Percentiles rank a stretch among this genome's conserved stretches.
Conservation (phyloP, 2,888 invertebrate species). For the Lycophotia porphyrea region DNA sequence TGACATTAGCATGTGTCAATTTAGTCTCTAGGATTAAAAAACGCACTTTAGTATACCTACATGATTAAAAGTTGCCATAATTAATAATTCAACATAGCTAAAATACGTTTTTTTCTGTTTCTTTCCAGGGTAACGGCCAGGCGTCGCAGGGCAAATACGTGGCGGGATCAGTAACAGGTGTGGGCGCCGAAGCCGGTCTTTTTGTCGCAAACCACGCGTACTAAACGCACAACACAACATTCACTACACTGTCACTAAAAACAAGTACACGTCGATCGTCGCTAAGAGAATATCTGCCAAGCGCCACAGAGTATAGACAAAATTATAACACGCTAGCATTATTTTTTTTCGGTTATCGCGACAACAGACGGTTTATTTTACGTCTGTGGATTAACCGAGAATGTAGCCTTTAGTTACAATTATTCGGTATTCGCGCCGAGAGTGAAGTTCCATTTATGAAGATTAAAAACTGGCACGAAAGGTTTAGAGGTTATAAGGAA, state of each 20-base stretch:
- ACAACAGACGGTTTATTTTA: slow-evolving; percentile 1
- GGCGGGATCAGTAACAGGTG: slow-evolving; percentile 95
- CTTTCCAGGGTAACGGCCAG: slow-evolving; percentile 96
- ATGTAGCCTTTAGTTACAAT: slow-evolving; percentile 25
- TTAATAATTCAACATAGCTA: background rate
- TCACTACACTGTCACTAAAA: slow-evolving; percentile 55
- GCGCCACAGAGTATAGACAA: slow-evolving; percentile 46
- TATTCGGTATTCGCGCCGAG: slow-evolving; percentile 24
- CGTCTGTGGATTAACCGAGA: slow-evolving; percentile 35
- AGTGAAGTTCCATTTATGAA: slow-evolving; percentile 46
- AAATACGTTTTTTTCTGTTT: slow-evolving; percentile 38
- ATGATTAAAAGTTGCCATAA: background rate
- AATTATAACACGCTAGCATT: slow-evolving; percentile 46
- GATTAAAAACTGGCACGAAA: slow-evolving; percentile 51
- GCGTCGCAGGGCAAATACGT: slow-evolving; percentile 97
- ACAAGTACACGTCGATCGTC: slow-evolving; percentile 43
- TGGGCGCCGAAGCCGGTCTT: slow-evolving; percentile 96
- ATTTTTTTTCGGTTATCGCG: slow-evolving; percentile 19
- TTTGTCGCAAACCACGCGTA: slow-evolving; percentile 99
- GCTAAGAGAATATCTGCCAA: slow-evolving; percentile 39
- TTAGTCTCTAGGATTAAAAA: too few species aligned
- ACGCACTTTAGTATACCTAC: too few species aligned
- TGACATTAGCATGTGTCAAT: too few species aligned
- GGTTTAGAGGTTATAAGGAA: slow-evolving; percentile 45
- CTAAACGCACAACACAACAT: slow-evolving; percentile 88